A percentile compares a stretch with the other conserved stretches of the same genome.
These are phyloP conservation scores for Odontocolon sp. DNA, from an alignment of 2,888 invertebrate species.

Conservation along the genomic window DNA sequence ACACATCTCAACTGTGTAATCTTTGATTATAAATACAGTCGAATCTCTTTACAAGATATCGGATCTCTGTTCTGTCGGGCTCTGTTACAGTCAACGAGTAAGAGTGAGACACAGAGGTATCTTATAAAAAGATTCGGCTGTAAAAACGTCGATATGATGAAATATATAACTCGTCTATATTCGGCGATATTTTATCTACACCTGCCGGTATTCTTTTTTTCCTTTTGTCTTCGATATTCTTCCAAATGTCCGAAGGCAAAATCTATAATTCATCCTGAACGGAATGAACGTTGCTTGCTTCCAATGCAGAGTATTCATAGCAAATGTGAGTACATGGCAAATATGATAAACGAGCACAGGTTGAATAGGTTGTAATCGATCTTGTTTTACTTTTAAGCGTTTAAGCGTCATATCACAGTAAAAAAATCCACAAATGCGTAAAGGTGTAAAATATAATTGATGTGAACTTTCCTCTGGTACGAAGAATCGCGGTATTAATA, in stretches of 20 bases:
- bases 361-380: conserved; percentile 15
- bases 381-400: conserved; percentile 39
- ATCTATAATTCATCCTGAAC: neutral
- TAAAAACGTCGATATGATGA: neutral
- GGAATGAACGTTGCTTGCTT: neutral
- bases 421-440: no score
- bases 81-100: no score
- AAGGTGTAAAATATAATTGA: no score
- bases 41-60: neutral
- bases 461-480: no score
- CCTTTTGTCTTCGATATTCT: neutral
- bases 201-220: neutral
- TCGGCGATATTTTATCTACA: neutral
- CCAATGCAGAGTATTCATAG: neutral
- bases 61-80: no score
- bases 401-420: no score
- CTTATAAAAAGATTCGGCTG: no score
- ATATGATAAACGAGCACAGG: neutral
- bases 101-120: no score
- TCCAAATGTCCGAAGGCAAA: neutral
- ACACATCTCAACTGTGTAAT: no score
- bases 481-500: no score
- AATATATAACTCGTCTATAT: neutral
- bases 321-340: neutral
- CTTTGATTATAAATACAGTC: conserved; percentile 16